These are phyloP conservation scores for Leptinotarsa defecta DNA, from an alignment of 1,140 invertebrate species.

Conservation along the genomic window DNA sequence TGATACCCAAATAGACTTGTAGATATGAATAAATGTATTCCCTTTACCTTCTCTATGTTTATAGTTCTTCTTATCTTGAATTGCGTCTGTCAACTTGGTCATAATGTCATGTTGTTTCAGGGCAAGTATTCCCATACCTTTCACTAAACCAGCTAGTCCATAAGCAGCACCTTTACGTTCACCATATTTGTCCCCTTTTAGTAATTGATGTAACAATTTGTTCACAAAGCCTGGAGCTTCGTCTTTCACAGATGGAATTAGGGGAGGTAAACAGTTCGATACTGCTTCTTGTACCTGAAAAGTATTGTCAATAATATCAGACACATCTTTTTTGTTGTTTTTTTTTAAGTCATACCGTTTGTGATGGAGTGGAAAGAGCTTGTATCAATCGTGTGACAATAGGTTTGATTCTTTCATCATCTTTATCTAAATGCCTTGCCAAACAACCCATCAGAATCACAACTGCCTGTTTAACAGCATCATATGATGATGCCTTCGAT, in stretches of 20 bases:
- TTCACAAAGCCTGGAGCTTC: constrained; percentile 87
- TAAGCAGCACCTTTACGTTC: constrained; percentile 92
- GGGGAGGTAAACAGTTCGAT: constrained; percentile 91
- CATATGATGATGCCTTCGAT: constrained; percentile 86
- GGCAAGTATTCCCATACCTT: constrained; percentile 94
- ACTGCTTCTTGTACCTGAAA: constrained; percentile 94
- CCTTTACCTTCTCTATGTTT: constrained; percentile 82
- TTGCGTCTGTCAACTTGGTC: constrained; percentile 89
- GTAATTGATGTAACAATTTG: constrained; percentile 83
- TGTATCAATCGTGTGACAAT: constrained; percentile 90
- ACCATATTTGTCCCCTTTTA: constrained; percentile 96
- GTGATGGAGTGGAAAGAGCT: constrained; percentile 93
- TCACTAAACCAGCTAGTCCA: constrained; percentile 86
- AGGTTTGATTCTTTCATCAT: constrained; percentile 85
- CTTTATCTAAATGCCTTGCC: constrained; percentile 91
- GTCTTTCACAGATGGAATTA: constrained; percentile 90
- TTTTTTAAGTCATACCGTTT: constrained; percentile 67
- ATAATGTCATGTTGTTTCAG: constrained; percentile 96
- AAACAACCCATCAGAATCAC: constrained; percentile 96
- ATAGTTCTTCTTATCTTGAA: constrained; percentile 97
- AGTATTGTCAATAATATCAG: background rate
- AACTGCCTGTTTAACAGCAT: constrained; percentile 92
- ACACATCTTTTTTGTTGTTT: background rate
- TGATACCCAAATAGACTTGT: too few relatives aligned
- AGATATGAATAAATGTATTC: too few relatives aligned